phyloP scores from a whole-genome alignment of 2,113 vertebrate species.

The Camelus dromedarius region DNA sequence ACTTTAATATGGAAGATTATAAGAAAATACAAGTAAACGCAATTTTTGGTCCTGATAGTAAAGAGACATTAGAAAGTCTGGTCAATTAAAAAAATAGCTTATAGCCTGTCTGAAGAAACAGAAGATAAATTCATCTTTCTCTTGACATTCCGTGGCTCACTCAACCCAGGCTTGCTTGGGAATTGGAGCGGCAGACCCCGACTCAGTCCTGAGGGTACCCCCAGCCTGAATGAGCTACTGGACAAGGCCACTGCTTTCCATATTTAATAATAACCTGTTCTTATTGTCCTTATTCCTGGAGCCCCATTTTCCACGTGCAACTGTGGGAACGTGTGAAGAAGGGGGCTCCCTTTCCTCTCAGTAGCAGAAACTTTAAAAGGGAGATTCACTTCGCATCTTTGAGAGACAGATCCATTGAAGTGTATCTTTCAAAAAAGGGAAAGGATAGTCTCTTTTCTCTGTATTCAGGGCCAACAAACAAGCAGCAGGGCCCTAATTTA shows the following conservation, averaged over 20 bases:
- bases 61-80: neutral
- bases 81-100: neutral
- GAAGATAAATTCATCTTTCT: neutral
- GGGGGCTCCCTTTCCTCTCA: neutral
- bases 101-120: neutral
- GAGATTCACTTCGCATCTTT: conserved; percentile 5
- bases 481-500: neutral
- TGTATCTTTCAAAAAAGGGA: neutral
- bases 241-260: neutral
- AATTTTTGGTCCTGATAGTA: neutral
- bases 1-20: neutral
- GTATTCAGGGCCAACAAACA: neutral
- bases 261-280: neutral
- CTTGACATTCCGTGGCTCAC: neutral
- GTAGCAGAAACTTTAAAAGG: neutral
- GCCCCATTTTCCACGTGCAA: neutral
- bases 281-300: neutral
- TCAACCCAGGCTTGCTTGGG: too few relatives aligned
- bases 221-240: fast-evolving
- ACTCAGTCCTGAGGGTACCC: fast-evolving
- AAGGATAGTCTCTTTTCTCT: neutral
- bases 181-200: fast-evolving
- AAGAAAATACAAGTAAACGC: neutral
- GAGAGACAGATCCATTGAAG: neutral
- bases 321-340: neutral